phyloP scores from a whole-genome alignment of 1,140 invertebrate species.

The Orius insidiosus region DNA sequence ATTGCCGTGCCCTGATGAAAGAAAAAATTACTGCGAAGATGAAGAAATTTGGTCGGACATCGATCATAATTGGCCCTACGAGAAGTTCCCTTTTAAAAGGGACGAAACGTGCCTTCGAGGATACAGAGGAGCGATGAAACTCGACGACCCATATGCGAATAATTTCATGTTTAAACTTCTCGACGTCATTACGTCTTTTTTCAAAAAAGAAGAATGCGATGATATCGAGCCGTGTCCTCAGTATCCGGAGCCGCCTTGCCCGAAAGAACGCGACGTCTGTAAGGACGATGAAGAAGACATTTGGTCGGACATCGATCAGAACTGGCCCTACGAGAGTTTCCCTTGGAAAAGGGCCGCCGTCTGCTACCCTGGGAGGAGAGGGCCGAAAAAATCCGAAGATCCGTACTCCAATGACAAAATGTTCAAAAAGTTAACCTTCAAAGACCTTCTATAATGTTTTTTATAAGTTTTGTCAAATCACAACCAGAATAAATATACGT shows the following conservation, averaged over 20 bases:
- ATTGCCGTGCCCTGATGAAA: background rate
- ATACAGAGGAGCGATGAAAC: background rate
- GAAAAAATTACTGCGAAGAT: background rate
- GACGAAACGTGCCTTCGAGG: background rate
- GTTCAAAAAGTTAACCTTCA: too few relatives aligned
- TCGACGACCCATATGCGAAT: constrained; percentile 2
- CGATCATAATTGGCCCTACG: background rate
- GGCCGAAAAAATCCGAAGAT: background rate
- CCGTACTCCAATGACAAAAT: constrained; percentile 2
- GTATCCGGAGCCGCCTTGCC: background rate
- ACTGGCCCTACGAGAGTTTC: constrained; percentile 1
- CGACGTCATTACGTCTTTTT: too few relatives aligned
- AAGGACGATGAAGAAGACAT: background rate
- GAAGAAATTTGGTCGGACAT: constrained; percentile 3
- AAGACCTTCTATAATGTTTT: too few relatives aligned
- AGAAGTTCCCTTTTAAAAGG: background rate
- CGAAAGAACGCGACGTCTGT: background rate
- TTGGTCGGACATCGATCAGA: constrained; percentile 6
- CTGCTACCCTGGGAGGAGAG: background rate
- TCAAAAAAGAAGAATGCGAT: background rate
- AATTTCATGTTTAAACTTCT: background rate
- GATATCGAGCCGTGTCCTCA: background rate
- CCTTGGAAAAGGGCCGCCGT: background rate
- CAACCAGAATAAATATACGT: too few relatives aligned
- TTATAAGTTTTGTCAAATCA: too few relatives aligned